A percentile compares a stretch with the other conserved stretches of the same genome.
Conservation (phyloP, 2,113 vertebrate species). For the Cyphomyrus discorhynchus region DNA sequence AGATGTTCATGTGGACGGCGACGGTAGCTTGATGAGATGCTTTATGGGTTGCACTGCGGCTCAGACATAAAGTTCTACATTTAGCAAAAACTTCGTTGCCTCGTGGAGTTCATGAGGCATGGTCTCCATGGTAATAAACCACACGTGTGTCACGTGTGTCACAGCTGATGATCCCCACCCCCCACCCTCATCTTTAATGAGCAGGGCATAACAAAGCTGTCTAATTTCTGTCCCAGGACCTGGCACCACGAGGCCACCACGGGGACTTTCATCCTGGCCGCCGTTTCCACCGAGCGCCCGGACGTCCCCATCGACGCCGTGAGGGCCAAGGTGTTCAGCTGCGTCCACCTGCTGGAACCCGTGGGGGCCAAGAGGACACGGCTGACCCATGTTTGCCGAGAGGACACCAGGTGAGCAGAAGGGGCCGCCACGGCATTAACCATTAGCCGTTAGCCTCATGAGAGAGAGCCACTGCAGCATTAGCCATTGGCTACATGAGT, state of each 20-base stretch:
- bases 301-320: conserved; percentile 43
- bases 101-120: not conserved
- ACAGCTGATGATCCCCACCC: not conserved
- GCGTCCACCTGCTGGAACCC: conserved; percentile 63
- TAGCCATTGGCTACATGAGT: not conserved
- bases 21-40: not conserved
- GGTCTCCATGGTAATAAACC: not conserved
- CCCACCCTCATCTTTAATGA: not conserved
- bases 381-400: conserved; percentile 63
- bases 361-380: conserved; percentile 52
- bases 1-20: not conserved
- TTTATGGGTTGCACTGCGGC: not conserved
- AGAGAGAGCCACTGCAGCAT: not conserved
- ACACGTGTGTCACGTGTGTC: not conserved
- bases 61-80: not conserved
- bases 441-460: conserved; percentile 13
- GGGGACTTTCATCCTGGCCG: conserved; percentile 56
- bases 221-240: conserved; percentile 42
- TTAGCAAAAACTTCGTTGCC: not conserved
- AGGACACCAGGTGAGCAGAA: conserved; percentile 58
- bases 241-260: conserved; percentile 59
- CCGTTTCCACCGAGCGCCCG: conserved; percentile 53
- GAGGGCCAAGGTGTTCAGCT: conserved; percentile 54
- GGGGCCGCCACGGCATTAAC: not conserved
- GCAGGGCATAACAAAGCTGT: not conserved